These are phyloP conservation scores for Ptyas mucosa DNA, from an alignment of 2,113 vertebrate genomes.

Conservation along the genomic window DNA sequence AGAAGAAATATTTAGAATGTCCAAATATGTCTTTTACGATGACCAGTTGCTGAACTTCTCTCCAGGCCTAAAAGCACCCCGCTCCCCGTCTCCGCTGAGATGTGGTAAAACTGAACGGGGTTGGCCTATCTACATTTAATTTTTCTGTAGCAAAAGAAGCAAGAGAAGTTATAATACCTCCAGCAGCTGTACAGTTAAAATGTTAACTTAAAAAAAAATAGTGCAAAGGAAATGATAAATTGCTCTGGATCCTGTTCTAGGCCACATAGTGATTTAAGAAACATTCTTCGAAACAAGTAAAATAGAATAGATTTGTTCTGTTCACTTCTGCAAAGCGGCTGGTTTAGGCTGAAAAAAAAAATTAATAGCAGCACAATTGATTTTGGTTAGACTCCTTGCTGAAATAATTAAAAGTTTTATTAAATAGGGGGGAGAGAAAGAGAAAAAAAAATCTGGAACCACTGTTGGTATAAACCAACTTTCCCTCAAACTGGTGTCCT, in stretches of 20 bases:
- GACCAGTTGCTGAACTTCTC: background rate
- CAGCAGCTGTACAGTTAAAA: background rate
- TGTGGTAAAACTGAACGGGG: background rate
- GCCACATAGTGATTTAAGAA: background rate
- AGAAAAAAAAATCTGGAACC: background rate
- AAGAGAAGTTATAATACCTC: background rate
- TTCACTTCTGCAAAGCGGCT: background rate
- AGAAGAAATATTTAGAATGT: background rate
- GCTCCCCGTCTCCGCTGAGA: background rate
- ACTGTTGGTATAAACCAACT: background rate
- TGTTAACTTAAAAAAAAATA: background rate
- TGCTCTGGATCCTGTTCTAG: background rate
- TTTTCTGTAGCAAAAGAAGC: background rate
- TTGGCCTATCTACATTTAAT: background rate
- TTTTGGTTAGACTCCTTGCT: background rate
- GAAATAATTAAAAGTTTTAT: constrained; percentile 7
- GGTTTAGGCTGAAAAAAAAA: background rate
- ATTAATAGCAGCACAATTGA: background rate
- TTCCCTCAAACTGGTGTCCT: background rate
- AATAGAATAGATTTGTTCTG: background rate
- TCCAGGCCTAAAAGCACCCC: background rate
- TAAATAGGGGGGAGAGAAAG: background rate
- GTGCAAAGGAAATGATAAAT: background rate
- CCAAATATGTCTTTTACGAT: background rate
- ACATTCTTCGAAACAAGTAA: background rate